Base-by-base conservation (phyloP, 2,113 vertebrate genomes). In the Puma concolor region DNA sequence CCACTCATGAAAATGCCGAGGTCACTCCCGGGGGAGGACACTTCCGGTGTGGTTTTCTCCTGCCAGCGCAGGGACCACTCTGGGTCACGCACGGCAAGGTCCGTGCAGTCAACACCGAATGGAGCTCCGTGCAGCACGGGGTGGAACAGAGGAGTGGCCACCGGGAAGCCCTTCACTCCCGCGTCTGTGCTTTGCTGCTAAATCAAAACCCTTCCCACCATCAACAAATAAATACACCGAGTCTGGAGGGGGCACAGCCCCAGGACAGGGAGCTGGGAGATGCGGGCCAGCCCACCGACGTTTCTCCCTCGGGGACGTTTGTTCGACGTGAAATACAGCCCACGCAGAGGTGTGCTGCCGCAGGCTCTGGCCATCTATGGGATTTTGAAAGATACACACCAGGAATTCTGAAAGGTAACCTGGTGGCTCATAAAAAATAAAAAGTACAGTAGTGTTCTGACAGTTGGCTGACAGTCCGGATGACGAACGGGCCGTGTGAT, bases 341-440 rank as follows among this genome's bases (percentile, higher is more conserved):
- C 15, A 4, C 44, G 14, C 17, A 27, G 60, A 38, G 3, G 4
- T 15, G 13, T 44, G 13, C 63, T 67, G n/a, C 54, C 80, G 0
- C 15, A 69, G 41, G 33, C 74, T 92, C 72, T 92, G 72, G 77
- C 25, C 17, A 36, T 38, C 72, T n/a, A 9, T 0, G 27, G 63
- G 36, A 54, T 38, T 94, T 74, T 92, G 25, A 63, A 95, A 86
- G 89, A 16, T 4, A 83, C 14, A 77, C 57, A 76, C 54, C 29
- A 66, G 57, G 21, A 88, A 72, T 72, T 97, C 44, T 17, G 71
- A 84, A 95, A 31, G 60, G 94, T 50, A 57, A 48, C 50, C 11
- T 79, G 19, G 33, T 93, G 17, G 44, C 15, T 88, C 77, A 63
- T 93, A 71, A 94, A 72, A 95, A 69, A 69, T 27, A 74, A 87